Base-by-base conservation (phyloP, 1,140 invertebrate species). In the Cardiocondyla obscurior region DNA sequence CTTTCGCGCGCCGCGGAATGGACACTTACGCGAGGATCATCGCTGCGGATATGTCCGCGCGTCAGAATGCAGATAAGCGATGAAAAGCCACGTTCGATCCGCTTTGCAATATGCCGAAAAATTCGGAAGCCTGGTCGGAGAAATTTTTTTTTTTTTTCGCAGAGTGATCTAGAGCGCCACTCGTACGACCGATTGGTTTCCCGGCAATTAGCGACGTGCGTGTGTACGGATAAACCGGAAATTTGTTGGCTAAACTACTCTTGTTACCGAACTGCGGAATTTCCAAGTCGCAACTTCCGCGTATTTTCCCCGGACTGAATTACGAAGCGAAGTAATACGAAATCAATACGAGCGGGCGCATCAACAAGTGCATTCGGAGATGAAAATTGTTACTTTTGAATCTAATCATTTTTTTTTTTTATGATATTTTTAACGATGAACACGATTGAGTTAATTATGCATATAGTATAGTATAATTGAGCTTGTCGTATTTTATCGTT, bases 111-210 rank as follows among this genome's bases (percentile, higher is more conserved):
- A 77, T 77, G 60, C 39, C 8, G 60, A 16, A 42, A 77, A 77
- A 60, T 77, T 67, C 60, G 46, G 33, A 67, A 77, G 16, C 74
- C 42, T 22, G 33, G 30, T 67, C 58, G 30, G 42, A 49, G 12
- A 77, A 51, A n/a, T n/a, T n/a, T n/a, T n/a, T n/a, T n/a, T n/a
- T n/a, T 33, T 77, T 67, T 77, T 67, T 67, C 30, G 33, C 46
- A 77, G 67, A n/a, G 67, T 33, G 51, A 51, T 16, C 33, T 57
- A 64, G 8, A 77, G 10, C 22, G 22, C 6, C 33, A 22, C 10
- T 77, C 74, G 67, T 53, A 77, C 33, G 62, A 77, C 33, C 60
- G 46, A 77, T 77, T 77, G 74, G 67, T 77, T 65, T 39, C 46
- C 33, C 22, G 19, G 74, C 46, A 77, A 77, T 77, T 77, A 77